Evolutionary conservation across 2,797 vertebrate species (phyloP).

Genomic region (Capromys pilorides): DNA sequence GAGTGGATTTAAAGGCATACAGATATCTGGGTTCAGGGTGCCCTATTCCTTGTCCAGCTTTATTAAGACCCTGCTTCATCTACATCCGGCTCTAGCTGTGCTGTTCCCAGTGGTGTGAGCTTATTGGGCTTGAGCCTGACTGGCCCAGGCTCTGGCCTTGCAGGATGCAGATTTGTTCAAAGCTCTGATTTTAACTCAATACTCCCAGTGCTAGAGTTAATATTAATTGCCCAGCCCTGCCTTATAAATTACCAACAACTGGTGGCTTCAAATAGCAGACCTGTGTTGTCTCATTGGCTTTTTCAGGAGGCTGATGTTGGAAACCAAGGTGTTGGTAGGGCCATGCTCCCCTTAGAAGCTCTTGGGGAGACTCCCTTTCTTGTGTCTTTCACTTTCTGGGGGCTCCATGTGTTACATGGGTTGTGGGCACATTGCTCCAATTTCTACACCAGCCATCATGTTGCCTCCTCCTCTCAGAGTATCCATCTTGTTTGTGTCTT

Average conservation of each 20-base stretch:
- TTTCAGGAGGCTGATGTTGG: not conserved
- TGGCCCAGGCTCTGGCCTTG: not conserved
- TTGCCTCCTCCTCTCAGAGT: not conserved
- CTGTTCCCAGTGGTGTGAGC: not conserved
- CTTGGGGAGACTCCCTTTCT: not conserved
- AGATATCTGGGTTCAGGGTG: not conserved
- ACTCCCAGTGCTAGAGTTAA: not conserved
- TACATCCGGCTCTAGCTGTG: not conserved
- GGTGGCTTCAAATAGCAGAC: not conserved
- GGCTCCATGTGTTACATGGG: not conserved
- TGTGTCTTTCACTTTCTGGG: not conserved
- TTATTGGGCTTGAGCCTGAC: not conserved
- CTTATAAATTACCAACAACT: not conserved
- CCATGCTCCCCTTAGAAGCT: not conserved
- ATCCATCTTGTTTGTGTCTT: not conserved
- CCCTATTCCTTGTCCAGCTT: not conserved
- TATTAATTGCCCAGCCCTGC: not conserved
- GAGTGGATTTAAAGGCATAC: not conserved
- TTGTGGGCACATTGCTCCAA: not conserved
- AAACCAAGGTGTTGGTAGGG: not conserved
- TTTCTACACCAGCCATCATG: not conserved
- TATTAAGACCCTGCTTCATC: not conserved
- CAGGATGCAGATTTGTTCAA: not conserved
- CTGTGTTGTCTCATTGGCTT: not conserved
- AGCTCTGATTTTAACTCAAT: not conserved